phyloP scores from a whole-genome alignment of 2,113 vertebrate species.

The Aix galericulata region DNA sequence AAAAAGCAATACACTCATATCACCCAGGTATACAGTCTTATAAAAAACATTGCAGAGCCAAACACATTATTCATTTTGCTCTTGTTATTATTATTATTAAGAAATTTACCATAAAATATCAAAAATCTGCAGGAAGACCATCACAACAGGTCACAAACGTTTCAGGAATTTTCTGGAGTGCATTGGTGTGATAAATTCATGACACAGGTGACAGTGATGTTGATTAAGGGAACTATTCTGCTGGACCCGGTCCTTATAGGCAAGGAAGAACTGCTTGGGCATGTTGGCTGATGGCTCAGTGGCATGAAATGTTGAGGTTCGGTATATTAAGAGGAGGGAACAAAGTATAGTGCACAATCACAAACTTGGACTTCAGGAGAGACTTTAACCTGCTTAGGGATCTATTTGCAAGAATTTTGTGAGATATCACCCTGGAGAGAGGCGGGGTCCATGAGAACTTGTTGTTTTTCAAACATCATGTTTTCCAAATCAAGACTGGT shows the following conservation, averaged over 20 bases:
- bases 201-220: background rate
- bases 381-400: background rate
- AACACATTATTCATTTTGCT: background rate
- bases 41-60: background rate
- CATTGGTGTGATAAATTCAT: background rate
- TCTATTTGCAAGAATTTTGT: background rate
- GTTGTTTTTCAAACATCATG: background rate
- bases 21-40: background rate
- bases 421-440: background rate
- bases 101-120: background rate
- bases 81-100: no score
- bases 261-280: background rate
- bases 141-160: background rate
- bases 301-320: background rate
- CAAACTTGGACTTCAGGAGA: background rate
- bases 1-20: background rate
- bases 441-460: background rate
- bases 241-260: background rate
- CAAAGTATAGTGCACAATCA: background rate
- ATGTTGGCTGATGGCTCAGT: background rate
- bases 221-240: background rate
- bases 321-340: background rate
- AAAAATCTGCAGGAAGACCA: background rate
- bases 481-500: background rate
- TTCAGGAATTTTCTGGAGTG: background rate